Evolutionary conservation across 2,797 vertebrate genomes (phyloP).

Genomic region (Coregonus sp.): DNA sequence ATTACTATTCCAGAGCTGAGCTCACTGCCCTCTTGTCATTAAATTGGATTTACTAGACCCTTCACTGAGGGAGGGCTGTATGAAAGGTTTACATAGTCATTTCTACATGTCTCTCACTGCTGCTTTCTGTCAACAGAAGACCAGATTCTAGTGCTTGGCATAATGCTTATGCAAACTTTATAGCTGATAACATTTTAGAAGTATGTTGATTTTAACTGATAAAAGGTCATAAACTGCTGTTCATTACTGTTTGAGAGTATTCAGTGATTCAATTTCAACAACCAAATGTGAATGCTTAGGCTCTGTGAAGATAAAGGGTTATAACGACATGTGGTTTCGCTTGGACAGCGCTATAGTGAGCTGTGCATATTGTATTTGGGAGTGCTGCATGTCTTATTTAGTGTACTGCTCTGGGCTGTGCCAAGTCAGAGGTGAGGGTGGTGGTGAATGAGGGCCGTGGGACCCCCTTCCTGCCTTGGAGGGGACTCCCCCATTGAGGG

Average conservation of each 20-base stretch:
- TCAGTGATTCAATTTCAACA: slow-evolving; percentile 21
- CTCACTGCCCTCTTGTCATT: slow-evolving; percentile 47
- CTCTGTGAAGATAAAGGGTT: slow-evolving; percentile 27
- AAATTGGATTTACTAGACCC: slow-evolving; percentile 52
- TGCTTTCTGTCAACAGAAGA: slow-evolving; percentile 23
- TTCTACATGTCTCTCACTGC: slow-evolving; percentile 37
- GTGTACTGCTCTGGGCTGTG: slow-evolving; percentile 53
- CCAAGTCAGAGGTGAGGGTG: slow-evolving; percentile 71
- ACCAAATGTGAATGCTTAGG: not conserved
- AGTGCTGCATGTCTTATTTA: slow-evolving; percentile 66
- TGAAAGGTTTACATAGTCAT: slow-evolving; percentile 30
- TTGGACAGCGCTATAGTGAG: slow-evolving; percentile 27
- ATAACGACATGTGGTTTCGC: slow-evolving; percentile 17
- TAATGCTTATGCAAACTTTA: not conserved
- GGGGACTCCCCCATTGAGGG: slow-evolving; percentile 52
- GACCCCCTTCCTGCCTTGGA: slow-evolving; percentile 42
- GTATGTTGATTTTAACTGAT: not conserved
- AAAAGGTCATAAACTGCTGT: not conserved
- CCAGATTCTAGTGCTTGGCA: slow-evolving; percentile 5
- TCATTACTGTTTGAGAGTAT: not conserved
- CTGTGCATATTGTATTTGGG: slow-evolving; percentile 41
- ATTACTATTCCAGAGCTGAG: slow-evolving; percentile 54
- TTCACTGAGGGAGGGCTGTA: slow-evolving; percentile 31
- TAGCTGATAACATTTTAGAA: not conserved
- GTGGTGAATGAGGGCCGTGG: slow-evolving; percentile 71